phyloP scores from a whole-genome alignment of 2,888 invertebrate genomes.

The Exephanes ischioxanthus region DNA sequence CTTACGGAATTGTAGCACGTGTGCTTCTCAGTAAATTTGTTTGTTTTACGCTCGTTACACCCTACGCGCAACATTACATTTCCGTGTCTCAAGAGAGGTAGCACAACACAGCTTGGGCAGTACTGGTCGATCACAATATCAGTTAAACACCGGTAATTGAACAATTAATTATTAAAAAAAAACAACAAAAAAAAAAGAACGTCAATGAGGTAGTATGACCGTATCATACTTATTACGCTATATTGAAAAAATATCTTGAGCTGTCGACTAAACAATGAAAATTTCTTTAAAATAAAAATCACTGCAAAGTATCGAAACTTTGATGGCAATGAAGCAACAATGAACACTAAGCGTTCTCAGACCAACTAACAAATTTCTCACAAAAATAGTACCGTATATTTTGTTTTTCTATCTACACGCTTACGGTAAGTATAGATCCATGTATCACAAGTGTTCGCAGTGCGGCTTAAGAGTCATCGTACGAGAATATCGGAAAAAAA shows the following conservation, averaged over 20 bases:
- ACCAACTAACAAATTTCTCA: not conserved
- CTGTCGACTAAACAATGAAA: conserved; percentile 10
- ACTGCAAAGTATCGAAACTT: not conserved
- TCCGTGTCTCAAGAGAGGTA: conserved; percentile 18
- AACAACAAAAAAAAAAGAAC: not conserved
- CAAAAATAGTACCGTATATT: conserved; percentile 21
- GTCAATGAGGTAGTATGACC: conserved; percentile 50
- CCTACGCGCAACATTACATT: conserved; percentile 15
- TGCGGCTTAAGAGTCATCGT: conserved; percentile 52
- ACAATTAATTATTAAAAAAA: conserved; percentile 10
- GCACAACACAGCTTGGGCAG: conserved; percentile 21
- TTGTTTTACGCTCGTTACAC: conserved; percentile 11
- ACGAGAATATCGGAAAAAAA: conserved; percentile 21
- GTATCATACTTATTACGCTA: conserved; percentile 33
- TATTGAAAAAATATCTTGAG: conserved; percentile 28
- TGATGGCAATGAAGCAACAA: conserved; percentile 11
- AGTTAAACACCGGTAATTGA: conserved; percentile 42
- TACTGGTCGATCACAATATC: conserved; percentile 43
- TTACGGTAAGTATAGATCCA: conserved; percentile 24
- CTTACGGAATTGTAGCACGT: conserved; percentile 6
- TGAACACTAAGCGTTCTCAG: conserved; percentile 15
- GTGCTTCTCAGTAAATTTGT: conserved; percentile 1
- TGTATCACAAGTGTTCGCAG: conserved; percentile 57
- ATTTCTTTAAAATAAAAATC: not conserved
- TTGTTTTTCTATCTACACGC: conserved; percentile 25